Base-by-base conservation (phyloP, 2,113 vertebrate genomes). In the Sinocyclocheilus rhinocerous region DNA sequence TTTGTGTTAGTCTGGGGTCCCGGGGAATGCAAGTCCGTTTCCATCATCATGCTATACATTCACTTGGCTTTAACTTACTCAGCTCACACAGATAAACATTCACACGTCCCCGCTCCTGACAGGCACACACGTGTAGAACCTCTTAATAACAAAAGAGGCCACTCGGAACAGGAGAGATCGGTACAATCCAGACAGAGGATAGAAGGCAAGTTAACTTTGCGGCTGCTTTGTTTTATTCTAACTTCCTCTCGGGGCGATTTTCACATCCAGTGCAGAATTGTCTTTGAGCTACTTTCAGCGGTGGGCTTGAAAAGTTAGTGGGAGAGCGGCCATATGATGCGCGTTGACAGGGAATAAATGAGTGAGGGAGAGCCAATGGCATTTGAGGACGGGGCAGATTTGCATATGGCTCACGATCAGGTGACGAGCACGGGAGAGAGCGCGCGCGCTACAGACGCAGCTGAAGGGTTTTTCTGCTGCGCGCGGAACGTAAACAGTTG, bases 11-110 rank as follows among this genome's bases (percentile, higher is more conserved):
- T 96, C 92, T 96, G 97, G 91, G 97, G 95, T 84, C 96, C 94
- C 85, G 97, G 97, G 94, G 97, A 97, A 92, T 98, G 97, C 90
- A 98, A 93, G 96, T 99, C 97, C 95, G 97, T 97, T 79, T 99
- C 98, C 97, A 99, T 98, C 98, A 99, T 98, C 96, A 98, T 97
- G 95, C 98, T 97, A 96, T 98, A 99, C 98, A 99, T 99, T 96
- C 96, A 96, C 92, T 87, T 92, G 90, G 95, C 92, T 94, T 92
- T 92, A 90, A 48, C 94, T 75, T 70, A 65, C 63, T 92, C 91
- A 93, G 93, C 94, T 93, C 92, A 94, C 90, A 89, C 93, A 84
- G 86, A 90, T 81, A 91, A 89, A 91, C 95, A 95, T 94, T 92
- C 92, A 93, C 92, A 67, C 83, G 85, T 88, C 86, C 81, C 86